A percentile compares a stretch with the other conserved stretches of the same genome.
Conservation (phyloP, 2,113 vertebrate species). For the Myotis brandtii region DNA sequence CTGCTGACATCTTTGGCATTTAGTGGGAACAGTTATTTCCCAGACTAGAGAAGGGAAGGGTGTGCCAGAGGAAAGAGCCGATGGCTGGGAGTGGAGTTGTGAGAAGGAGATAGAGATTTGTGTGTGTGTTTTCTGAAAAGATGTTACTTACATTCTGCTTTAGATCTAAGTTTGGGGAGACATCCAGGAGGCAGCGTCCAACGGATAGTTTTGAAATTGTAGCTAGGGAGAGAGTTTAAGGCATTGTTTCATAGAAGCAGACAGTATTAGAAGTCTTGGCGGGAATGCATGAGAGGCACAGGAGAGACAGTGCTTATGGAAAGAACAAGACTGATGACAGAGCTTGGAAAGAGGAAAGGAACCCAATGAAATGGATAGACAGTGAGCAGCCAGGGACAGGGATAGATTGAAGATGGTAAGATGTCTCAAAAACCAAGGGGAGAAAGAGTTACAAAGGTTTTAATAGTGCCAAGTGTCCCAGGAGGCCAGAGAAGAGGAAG, state of each 20-base stretch:
- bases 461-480: background rate
- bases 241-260: background rate
- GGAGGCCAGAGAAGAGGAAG: background rate
- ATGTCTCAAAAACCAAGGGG: background rate
- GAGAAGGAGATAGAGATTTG: background rate
- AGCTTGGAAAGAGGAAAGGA: background rate
- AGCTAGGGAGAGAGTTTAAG: background rate
- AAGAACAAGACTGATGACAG: background rate
- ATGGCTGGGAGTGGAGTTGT: background rate
- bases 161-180: background rate
- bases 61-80: background rate
- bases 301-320: background rate
- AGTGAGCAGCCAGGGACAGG: background rate
- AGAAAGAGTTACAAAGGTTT: background rate
- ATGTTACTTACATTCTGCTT: background rate
- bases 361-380: background rate
- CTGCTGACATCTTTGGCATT: background rate
- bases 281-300: background rate
- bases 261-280: background rate
- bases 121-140: slow-evolving; percentile 11
- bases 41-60: background rate
- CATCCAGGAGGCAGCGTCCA: background rate
- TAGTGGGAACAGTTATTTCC: background rate
- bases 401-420: background rate
- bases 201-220: background rate